Evolutionary conservation across 2,888 invertebrate genomes (phyloP).

Genomic region (Dasysyrphus albostriatus): DNA sequence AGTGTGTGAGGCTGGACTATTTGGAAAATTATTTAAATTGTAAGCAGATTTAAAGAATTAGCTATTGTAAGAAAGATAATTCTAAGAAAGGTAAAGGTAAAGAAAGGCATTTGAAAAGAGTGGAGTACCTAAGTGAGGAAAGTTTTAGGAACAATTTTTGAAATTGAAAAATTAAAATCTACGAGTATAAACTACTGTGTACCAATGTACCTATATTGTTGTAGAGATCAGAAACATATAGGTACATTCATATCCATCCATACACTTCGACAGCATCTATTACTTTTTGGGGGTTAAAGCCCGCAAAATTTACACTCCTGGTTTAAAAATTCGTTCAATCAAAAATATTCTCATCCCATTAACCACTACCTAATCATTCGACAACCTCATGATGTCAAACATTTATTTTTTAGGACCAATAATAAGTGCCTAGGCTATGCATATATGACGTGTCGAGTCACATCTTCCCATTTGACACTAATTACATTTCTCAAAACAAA

Average conservation of each 20-base stretch:
- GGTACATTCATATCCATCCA: too few relatives aligned
- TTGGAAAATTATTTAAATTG: constrained; percentile 37
- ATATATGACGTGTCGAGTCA: constrained; percentile 29
- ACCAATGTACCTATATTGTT: too few relatives aligned
- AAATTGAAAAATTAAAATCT: too few relatives aligned
- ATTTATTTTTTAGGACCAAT: constrained; percentile 27
- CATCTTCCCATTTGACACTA: constrained; percentile 55
- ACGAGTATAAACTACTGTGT: too few relatives aligned
- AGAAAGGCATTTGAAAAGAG: neutral
- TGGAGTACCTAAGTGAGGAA: neutral
- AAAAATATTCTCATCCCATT: neutral
- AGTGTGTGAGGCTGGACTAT: constrained; percentile 21
- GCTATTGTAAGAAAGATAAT: constrained; percentile 4
- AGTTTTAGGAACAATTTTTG: neutral
- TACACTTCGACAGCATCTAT: too few relatives aligned
- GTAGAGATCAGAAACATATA: too few relatives aligned
- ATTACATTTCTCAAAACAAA: constrained; percentile 60
- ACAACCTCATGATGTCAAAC: constrained; percentile 35
- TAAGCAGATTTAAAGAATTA: constrained; percentile 37
- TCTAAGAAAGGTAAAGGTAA: neutral
- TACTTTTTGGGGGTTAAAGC: too few relatives aligned
- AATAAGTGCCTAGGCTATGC: constrained; percentile 22
- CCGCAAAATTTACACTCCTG: neutral
- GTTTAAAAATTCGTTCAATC: neutral
- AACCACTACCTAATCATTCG: constrained; percentile 32